Evolutionary conservation across 2,113 vertebrate species (phyloP).

Genomic region (Kryptolebias marmoratus): DNA sequence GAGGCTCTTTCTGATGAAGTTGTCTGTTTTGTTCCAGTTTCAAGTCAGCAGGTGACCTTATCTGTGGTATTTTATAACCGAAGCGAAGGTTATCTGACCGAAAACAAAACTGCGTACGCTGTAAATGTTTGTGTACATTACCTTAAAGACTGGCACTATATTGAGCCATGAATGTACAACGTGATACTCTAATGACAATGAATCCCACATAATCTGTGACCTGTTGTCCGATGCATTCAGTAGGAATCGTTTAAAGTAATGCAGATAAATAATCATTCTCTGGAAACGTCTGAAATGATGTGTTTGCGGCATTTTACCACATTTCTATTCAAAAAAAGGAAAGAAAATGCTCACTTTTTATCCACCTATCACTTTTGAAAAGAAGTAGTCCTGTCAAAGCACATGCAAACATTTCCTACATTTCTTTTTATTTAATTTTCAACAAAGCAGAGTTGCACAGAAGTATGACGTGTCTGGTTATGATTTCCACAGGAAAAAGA

Average conservation of each 20-base stretch:
- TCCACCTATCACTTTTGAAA: not conserved
- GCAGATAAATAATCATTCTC: conserved; percentile 19
- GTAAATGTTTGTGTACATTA: conserved; percentile 71
- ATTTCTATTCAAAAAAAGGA: conserved; percentile 18
- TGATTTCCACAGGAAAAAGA: not conserved
- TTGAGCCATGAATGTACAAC: conserved; percentile 69
- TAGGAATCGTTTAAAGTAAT: conserved; percentile 24
- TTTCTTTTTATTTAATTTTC: not conserved
- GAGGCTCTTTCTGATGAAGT: conserved; percentile 23
- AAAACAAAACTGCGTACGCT: conserved; percentile 48
- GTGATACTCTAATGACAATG: conserved; percentile 46
- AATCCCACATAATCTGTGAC: conserved; percentile 51
- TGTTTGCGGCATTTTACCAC: conserved; percentile 28
- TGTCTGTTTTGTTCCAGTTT: conserved; percentile 41
- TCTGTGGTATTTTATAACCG: conserved; percentile 39
- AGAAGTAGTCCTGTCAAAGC: conserved; percentile 11
- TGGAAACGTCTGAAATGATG: conserved; percentile 41
- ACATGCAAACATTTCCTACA: conserved; percentile 22
- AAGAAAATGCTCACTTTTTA: not conserved
- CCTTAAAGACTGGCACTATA: conserved; percentile 60
- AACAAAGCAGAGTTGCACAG: conserved; percentile 1
- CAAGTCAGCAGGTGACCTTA: conserved; percentile 38
- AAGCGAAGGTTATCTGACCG: conserved; percentile 30
- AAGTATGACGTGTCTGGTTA: conserved; percentile 8
- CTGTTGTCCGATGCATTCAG: conserved; percentile 35